A percentile compares a stretch with the other conserved stretches of the same genome.
Conservation (phyloP, 2,113 vertebrate genomes). For the Mormyrus lacerda region DNA sequence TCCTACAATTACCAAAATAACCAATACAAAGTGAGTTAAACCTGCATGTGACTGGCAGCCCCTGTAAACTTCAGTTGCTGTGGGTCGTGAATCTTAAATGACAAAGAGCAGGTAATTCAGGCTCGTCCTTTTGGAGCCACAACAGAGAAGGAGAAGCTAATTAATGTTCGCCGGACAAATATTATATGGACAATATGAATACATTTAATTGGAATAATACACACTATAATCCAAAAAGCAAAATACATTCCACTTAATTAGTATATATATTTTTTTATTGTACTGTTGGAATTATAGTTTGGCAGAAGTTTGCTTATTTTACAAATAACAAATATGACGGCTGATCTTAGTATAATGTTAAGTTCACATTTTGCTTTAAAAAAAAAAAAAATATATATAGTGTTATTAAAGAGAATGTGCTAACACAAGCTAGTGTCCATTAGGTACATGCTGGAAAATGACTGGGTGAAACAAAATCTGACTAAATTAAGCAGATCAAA, state of each 20-base stretch:
- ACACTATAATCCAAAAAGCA: slow-evolving; percentile 15
- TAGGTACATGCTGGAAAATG: slow-evolving; percentile 22
- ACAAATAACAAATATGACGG: slow-evolving; percentile 5
- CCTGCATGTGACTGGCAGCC: not conserved
- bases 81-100: not conserved
- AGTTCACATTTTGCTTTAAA: slow-evolving; percentile 11
- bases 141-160: slow-evolving; percentile 4
- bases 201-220: not conserved
- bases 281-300: slow-evolving; percentile 11
- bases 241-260: slow-evolving; percentile 15
- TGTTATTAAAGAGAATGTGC: slow-evolving; percentile 21
- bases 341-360: slow-evolving; percentile 13
- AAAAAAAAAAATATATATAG: slow-evolving; percentile 10
- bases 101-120: not conserved
- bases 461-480: slow-evolving; percentile 7
- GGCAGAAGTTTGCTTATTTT: slow-evolving; percentile 15
- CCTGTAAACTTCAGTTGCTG: not conserved
- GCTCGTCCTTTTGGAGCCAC: not conserved
- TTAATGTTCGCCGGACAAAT: slow-evolving; percentile 19
- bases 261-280: slow-evolving; percentile 11
- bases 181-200: slow-evolving; percentile 18
- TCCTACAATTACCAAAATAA: not conserved
- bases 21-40: not conserved
- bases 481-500: not conserved
- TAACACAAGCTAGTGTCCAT: slow-evolving; percentile 21